These are phyloP conservation scores for Xanthia icteritia DNA, from an alignment of 2,888 invertebrate genomes.

Conservation along the genomic window DNA sequence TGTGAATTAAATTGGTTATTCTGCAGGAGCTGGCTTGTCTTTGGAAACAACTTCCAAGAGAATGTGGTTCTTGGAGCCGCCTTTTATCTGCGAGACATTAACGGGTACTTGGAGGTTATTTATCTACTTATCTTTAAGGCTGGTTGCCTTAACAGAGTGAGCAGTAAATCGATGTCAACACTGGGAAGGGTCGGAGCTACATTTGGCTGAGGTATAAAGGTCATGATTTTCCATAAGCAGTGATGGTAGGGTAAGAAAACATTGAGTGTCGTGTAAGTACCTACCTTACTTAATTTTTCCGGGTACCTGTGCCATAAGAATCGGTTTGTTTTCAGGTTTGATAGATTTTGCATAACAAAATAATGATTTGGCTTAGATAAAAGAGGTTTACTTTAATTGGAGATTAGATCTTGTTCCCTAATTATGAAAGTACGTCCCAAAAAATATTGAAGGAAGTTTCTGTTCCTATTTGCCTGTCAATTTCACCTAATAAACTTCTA, in stretches of 20 bases:
- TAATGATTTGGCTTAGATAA: background rate
- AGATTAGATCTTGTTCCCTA: background rate
- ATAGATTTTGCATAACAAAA: no score
- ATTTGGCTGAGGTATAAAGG: constrained; percentile 43
- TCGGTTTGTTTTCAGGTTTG: no score
- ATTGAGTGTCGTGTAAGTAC: background rate
- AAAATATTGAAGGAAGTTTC: background rate
- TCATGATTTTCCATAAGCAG: constrained; percentile 38
- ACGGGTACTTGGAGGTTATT: constrained; percentile 57
- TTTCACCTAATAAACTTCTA: background rate
- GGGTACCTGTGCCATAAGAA: no score
- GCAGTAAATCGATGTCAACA: constrained; percentile 50
- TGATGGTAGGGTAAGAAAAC: background rate
- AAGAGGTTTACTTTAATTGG: background rate
- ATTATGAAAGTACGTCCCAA: background rate
- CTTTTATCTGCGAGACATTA: constrained; percentile 62
- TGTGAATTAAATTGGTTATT: constrained; percentile 66
- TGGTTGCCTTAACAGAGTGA: constrained; percentile 52
- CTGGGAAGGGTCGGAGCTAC: constrained; percentile 43
- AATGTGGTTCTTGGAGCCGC: constrained; percentile 56
- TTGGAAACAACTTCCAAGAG: constrained; percentile 51
- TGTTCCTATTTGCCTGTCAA: background rate
- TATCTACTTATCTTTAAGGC: constrained; percentile 53
- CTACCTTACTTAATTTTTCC: background rate
- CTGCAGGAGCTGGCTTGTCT: constrained; percentile 56